phyloP scores from a whole-genome alignment of 2,797 vertebrate species.

The Falco biarmicus region DNA sequence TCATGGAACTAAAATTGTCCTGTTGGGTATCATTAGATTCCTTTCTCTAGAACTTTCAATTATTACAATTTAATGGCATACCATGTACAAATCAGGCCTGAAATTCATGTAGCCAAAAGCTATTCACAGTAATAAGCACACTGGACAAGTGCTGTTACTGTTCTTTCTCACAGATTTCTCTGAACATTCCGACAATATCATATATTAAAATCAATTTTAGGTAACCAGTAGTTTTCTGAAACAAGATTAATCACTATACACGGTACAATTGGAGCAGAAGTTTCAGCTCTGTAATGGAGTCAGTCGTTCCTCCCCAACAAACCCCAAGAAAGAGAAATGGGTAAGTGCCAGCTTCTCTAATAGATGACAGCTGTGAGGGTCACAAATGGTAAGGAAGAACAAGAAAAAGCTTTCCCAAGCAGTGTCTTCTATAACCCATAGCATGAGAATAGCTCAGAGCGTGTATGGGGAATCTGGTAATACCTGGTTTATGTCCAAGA shows the following conservation, averaged over 20 bases:
- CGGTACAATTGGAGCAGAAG: neutral
- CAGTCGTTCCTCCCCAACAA: neutral
- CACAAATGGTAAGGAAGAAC: neutral
- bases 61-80: slow-evolving; percentile 43
- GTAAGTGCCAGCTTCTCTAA: neutral
- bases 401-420: neutral
- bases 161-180: neutral
- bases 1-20: slow-evolving; percentile 57
- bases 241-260: neutral
- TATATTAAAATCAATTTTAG: neutral
- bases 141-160: neutral
- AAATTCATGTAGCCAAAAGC: neutral
- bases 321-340: neutral
- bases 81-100: neutral
- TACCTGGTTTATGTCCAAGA: neutral
- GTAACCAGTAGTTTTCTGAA: neutral
- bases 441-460: neutral
- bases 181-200: neutral
- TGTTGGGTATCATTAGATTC: neutral
- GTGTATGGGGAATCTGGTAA: neutral
- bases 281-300: neutral
- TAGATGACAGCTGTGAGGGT: neutral
- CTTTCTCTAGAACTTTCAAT: slow-evolving; percentile 13
- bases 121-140: neutral
- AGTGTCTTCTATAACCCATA: neutral